phyloP scores from a whole-genome alignment of 2,888 invertebrate genomes.

The Aquatica leii region DNA sequence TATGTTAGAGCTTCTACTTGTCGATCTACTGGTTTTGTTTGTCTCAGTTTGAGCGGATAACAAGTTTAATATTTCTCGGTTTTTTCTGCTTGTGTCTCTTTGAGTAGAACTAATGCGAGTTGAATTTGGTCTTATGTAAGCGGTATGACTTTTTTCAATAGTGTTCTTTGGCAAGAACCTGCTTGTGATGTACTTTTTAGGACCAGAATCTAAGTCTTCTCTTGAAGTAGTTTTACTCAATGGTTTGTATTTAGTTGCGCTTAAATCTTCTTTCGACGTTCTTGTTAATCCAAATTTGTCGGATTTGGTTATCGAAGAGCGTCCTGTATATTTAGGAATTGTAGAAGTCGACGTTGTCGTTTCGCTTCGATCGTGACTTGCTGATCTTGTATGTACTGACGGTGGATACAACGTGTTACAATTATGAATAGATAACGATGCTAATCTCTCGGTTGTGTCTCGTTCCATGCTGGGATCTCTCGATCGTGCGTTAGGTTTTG shows the following conservation, averaged over 20 bases:
- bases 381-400: conserved; percentile 60
- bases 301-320: conserved; percentile 49
- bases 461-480: conserved; percentile 68
- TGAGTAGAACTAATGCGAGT: conserved; percentile 45
- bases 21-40: conserved; percentile 50
- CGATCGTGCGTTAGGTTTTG: conserved; percentile 55
- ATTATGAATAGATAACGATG: conserved; percentile 40
- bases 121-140: conserved; percentile 55
- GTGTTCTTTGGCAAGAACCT: conserved; percentile 59
- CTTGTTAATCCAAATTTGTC: conserved; percentile 45
- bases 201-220: conserved; percentile 52
- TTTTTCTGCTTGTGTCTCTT: conserved; percentile 57
- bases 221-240: conserved; percentile 48
- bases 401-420: conserved; percentile 61
- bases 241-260: conserved; percentile 30
- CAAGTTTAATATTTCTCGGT: conserved; percentile 56
- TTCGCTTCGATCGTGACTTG: conserved; percentile 55
- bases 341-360: conserved; percentile 48
- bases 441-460: conserved; percentile 57
- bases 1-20: conserved; percentile 51
- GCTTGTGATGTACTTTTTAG: conserved; percentile 59
- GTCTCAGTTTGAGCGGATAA: conserved; percentile 55
- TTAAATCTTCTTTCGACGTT: conserved; percentile 48
- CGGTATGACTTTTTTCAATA: conserved; percentile 59
- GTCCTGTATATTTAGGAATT: conserved; percentile 52